These are phyloP conservation scores for Drosophila miranda DNA, from an alignment of 1,140 invertebrate genomes.

Conservation along the genomic window DNA sequence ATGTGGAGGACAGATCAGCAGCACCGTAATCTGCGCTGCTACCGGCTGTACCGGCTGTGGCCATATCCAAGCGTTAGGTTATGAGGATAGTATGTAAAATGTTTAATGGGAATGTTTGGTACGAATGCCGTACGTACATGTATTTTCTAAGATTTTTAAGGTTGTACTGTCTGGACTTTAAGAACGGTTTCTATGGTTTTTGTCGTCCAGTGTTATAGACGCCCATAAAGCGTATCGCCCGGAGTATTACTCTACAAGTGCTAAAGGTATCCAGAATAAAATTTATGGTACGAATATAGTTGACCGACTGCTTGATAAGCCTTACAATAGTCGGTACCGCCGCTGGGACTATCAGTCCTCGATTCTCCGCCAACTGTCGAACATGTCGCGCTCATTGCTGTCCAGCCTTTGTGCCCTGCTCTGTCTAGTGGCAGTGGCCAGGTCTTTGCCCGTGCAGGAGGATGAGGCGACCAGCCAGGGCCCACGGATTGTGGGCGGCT, in stretches of 20 bases:
- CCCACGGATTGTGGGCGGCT: slow-evolving; percentile 72
- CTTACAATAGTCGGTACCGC: background rate
- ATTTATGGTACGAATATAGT: slow-evolving; percentile 39
- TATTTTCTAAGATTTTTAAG: background rate
- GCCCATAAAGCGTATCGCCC: slow-evolving; percentile 20
- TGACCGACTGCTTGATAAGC: slow-evolving; percentile 51
- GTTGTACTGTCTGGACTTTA: too few relatives aligned
- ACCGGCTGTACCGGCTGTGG: too few relatives aligned
- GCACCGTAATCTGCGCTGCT: too few relatives aligned
- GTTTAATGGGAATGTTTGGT: background rate
- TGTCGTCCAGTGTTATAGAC: slow-evolving; percentile 5
- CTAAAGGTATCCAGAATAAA: slow-evolving; percentile 48
- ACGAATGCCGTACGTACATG: background rate
- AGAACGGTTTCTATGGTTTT: background rate
- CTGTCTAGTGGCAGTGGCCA: slow-evolving; percentile 15
- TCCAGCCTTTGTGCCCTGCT: slow-evolving; percentile 13
- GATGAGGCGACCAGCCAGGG: background rate
- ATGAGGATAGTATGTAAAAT: background rate
- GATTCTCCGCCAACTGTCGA: slow-evolving; percentile 10
- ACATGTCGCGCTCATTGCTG: slow-evolving; percentile 40
- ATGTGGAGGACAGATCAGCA: too few relatives aligned
- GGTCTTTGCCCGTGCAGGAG: slow-evolving; percentile 42
- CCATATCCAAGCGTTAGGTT: too few relatives aligned
- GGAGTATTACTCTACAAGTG: slow-evolving; percentile 27
- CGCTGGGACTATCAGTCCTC: slow-evolving; percentile 22